These are phyloP conservation scores for Phylloscopus whistleri DNA, from an alignment of 2,113 vertebrate species.

Conservation along the genomic window DNA sequence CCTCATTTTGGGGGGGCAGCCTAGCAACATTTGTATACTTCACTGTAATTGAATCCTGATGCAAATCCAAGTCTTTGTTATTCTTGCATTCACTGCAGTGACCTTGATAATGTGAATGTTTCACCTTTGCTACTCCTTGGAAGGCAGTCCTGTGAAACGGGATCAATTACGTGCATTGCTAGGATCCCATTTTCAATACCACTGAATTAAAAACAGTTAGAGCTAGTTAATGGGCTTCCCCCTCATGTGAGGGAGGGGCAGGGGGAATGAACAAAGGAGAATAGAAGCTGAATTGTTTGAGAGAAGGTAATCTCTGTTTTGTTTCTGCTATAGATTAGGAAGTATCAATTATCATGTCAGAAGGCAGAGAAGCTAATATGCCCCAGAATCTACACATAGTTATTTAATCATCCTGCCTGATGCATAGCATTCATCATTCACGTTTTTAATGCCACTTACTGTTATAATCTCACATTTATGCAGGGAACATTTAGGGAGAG, in stretches of 20 bases:
- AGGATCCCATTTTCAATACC: background rate
- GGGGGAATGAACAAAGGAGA: background rate
- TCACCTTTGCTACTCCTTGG: background rate
- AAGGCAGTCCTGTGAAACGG: background rate
- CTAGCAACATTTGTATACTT: background rate
- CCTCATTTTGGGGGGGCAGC: background rate
- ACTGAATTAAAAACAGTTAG: constrained; percentile 8
- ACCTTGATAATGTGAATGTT: background rate
- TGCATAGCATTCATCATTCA: constrained; percentile 31
- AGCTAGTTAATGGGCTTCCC: constrained; percentile 12
- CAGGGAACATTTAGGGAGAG: constrained; percentile 10
- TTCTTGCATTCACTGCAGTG: background rate
- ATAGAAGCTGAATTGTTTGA: background rate
- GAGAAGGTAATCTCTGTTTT: constrained; percentile 4
- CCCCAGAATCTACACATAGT: background rate
- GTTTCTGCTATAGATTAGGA: constrained; percentile 16
- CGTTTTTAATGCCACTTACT: constrained; percentile 6
- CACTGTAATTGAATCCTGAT: background rate
- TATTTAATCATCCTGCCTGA: constrained; percentile 33
- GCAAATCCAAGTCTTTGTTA: background rate
- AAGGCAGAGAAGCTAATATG: background rate
- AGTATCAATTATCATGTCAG: constrained; percentile 15
- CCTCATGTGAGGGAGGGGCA: background rate
- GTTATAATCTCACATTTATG: background rate
- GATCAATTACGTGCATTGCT: background rate